Percentiles rank a stretch among this genome's conserved stretches.
phyloP scores from a whole-genome alignment of 2,113 vertebrate genomes.

The Peromyscus leucopus region DNA sequence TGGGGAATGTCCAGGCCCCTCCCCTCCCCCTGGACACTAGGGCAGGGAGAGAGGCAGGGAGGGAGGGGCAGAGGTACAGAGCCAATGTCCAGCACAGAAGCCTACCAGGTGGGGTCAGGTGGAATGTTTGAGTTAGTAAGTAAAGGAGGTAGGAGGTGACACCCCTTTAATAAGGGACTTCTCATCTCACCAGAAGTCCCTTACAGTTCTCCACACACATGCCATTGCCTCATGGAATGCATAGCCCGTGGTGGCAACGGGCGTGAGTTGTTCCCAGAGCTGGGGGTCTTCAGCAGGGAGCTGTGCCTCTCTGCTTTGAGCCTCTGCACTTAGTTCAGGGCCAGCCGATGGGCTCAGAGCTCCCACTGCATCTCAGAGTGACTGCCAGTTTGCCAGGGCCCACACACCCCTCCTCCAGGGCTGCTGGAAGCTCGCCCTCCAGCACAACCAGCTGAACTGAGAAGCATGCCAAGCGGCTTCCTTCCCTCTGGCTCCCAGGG shows the following conservation, averaged over 20 bases:
- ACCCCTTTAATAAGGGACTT: not conserved
- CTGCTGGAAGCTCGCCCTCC: slow-evolving; percentile 47
- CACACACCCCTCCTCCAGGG: slow-evolving; percentile 27
- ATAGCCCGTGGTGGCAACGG: not conserved
- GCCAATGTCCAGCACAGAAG: not conserved
- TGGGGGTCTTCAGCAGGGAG: not conserved
- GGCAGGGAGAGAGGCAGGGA: not conserved
- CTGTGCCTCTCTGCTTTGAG: not conserved
- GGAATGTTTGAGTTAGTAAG: not conserved
- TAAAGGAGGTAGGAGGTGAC: not conserved
- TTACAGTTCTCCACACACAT: not conserved
- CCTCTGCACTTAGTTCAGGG: not conserved
- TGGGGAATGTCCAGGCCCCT: slow-evolving; percentile 90
- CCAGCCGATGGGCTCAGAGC: not conserved
- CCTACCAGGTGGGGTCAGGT: not conserved
- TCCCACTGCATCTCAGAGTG: not conserved
- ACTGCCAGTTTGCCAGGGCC: slow-evolving; percentile 45
- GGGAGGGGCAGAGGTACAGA: not conserved
- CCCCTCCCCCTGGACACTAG: slow-evolving; percentile 64
- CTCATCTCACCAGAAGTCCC: not conserved
- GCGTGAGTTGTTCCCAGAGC: not conserved
- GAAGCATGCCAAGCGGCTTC: slow-evolving; percentile 67
- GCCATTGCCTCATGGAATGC: not conserved
- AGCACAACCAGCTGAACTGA: slow-evolving; percentile 45
- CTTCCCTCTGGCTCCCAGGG: slow-evolving; percentile 47